Conservation (phyloP, 1,140 invertebrate species). For the Sminthurinus signatus region DNA sequence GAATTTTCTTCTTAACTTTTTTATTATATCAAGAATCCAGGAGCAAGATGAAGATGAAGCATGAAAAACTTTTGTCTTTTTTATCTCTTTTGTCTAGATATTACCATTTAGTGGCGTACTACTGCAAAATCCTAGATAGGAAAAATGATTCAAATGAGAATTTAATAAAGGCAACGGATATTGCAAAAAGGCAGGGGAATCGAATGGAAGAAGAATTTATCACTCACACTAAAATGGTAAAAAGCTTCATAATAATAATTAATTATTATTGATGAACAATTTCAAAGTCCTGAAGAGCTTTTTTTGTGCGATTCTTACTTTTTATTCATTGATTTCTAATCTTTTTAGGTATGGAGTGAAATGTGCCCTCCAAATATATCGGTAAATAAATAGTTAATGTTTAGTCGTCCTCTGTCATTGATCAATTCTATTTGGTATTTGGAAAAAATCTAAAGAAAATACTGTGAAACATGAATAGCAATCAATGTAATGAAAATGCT, state of each 20-base stretch:
- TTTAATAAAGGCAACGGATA: constrained; percentile 22
- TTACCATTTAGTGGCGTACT: constrained; percentile 34
- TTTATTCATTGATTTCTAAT: background rate
- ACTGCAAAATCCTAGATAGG: constrained; percentile 20
- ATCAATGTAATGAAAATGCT: no score
- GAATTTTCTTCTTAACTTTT: no score
- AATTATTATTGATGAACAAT: background rate
- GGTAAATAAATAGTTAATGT: no score
- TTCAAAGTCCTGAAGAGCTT: background rate
- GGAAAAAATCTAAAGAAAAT: no score
- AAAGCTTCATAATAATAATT: background rate
- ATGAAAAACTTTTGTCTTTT: no score
- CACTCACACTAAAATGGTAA: constrained; percentile 22
- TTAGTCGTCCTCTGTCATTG: no score
- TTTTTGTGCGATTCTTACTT: background rate
- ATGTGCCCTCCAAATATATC: constrained; percentile 17
- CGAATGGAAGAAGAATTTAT: constrained; percentile 32
- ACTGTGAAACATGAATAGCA: no score
- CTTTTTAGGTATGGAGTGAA: constrained; percentile 19
- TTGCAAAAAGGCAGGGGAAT: constrained; percentile 24
- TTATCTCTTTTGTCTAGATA: constrained; percentile 3
- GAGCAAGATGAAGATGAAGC: no score
- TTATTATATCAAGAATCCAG: no score
- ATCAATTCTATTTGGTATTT: no score
- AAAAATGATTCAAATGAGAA: constrained; percentile 16